Conservation (phyloP, 2,113 vertebrate genomes). For the Urocitellus parryii region DNA sequence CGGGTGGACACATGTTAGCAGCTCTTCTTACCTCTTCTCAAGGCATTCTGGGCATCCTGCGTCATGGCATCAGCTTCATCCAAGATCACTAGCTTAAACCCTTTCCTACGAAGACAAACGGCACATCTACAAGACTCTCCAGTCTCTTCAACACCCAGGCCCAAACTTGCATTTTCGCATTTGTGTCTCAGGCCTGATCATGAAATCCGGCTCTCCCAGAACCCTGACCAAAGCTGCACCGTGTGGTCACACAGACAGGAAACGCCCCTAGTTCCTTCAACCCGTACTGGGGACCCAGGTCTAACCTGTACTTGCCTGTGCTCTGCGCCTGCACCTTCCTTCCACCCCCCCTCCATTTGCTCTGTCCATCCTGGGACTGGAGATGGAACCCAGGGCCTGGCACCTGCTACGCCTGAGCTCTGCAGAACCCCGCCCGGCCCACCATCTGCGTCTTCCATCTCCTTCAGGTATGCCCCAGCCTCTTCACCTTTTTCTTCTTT, state of each 20-base stretch:
- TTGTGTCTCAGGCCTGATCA: background rate
- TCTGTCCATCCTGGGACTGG: background rate
- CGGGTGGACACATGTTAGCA: rapidly evolving
- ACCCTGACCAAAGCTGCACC: background rate
- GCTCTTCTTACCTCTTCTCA: constrained; percentile 93
- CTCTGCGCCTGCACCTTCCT: background rate
- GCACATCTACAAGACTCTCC: background rate
- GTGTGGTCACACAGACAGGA: background rate
- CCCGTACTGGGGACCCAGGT: background rate
- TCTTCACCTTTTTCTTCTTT: background rate
- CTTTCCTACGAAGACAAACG: constrained; percentile 89
- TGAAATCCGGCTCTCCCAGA: background rate
- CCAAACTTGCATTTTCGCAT: background rate
- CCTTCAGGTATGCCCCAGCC: background rate
- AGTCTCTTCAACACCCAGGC: background rate
- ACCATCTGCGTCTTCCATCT: background rate
- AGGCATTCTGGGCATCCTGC: constrained; percentile 97
- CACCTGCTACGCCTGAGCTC: too few species aligned
- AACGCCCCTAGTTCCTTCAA: background rate
- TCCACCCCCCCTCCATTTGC: rapidly evolving
- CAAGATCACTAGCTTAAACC: constrained; percentile 98
- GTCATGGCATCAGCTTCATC: constrained; percentile 99
- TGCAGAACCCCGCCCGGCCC: too few species aligned
- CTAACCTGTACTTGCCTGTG: background rate
- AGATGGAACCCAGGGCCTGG: background rate